A percentile compares a stretch with the other conserved stretches of the same genome.
These are phyloP conservation scores for Neogale vison DNA, from an alignment of 2,113 vertebrate species.

Conservation along the genomic window DNA sequence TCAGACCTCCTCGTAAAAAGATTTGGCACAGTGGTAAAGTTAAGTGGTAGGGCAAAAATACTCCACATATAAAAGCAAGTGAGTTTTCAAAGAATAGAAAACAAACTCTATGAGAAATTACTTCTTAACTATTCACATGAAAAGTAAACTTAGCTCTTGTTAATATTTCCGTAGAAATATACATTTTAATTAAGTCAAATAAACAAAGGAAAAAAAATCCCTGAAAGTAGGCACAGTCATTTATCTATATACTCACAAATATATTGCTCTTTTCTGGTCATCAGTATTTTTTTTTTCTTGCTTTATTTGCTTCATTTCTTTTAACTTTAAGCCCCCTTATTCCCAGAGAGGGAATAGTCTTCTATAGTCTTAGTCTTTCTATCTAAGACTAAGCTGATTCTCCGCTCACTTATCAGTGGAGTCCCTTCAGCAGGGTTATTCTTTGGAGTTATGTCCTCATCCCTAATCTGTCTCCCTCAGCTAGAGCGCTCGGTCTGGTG, in stretches of 20 bases:
- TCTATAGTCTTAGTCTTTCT: too few relatives aligned
- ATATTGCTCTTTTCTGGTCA: constrained; percentile 67
- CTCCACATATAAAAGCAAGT: constrained; percentile 75
- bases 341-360: constrained; percentile 63
- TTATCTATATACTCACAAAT: constrained; percentile 68
- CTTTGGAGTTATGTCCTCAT: constrained; percentile 67
- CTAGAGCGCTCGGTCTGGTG: constrained; percentile 51
- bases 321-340: constrained; percentile 21
- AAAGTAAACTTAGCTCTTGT: constrained; percentile 67
- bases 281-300: constrained; percentile 58
- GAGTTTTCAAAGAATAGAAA: constrained; percentile 79
- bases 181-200: constrained; percentile 66
- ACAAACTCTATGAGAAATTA: constrained; percentile 75
- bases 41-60: constrained; percentile 72
- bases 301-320: constrained; percentile 46
- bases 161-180: constrained; percentile 67
- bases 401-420: constrained; percentile 40
- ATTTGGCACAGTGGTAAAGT: constrained; percentile 80
- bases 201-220: constrained; percentile 7
- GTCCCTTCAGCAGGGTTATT: constrained; percentile 59
- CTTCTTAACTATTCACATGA: constrained; percentile 68
- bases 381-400: not conserved
- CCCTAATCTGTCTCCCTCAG: constrained; percentile 72
- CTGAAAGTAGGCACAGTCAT: constrained; percentile 43
- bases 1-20: constrained; percentile 82